Conservation (phyloP, 2,888 invertebrate species). For the Callyntrura guangdongensis region DNA sequence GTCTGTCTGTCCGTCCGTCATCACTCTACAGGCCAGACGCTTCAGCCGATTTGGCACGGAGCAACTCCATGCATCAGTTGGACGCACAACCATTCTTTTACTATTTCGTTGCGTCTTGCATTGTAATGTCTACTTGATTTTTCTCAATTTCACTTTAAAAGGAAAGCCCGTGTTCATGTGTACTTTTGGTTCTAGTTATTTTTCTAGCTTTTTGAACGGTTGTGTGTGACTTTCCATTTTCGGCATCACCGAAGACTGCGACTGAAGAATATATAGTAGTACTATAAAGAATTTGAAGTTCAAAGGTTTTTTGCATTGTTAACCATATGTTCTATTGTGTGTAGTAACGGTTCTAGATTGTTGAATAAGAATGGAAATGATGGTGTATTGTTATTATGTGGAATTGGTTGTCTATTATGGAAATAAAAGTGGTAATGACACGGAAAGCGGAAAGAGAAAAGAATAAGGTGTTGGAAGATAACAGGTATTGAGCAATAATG, state of each 20-base stretch:
- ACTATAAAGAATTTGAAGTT: background rate
- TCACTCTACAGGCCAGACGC: too few species aligned
- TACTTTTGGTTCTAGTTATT: slow-evolving; percentile 51
- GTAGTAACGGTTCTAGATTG: background rate
- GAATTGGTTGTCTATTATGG: slow-evolving; percentile 67
- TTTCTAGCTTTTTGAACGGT: background rate
- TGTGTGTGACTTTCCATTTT: background rate
- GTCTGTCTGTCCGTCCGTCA: too few species aligned
- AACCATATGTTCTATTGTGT: slow-evolving; percentile 10
- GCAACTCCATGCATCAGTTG: too few species aligned
- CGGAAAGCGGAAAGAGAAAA: slow-evolving; percentile 49
- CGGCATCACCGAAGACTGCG: background rate
- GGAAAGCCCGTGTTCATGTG: slow-evolving; percentile 43
- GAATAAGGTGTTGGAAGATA: slow-evolving; percentile 39
- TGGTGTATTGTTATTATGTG: slow-evolving; percentile 19
- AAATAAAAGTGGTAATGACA: slow-evolving; percentile 60
- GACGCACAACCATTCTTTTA: too few species aligned
- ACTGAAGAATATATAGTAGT: background rate
- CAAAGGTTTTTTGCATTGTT: slow-evolving; percentile 8
- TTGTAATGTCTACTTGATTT: slow-evolving; percentile 62
- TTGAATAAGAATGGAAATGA: background rate
- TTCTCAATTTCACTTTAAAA: slow-evolving; percentile 62
- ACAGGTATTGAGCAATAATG: background rate
- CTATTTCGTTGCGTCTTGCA: slow-evolving; percentile 11
- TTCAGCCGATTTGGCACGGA: too few species aligned